A percentile compares a stretch with the other conserved stretches of the same genome.
Evolutionary conservation across 2,113 vertebrate species (phyloP).

Genomic region (Amblyopsis rosae): DNA sequence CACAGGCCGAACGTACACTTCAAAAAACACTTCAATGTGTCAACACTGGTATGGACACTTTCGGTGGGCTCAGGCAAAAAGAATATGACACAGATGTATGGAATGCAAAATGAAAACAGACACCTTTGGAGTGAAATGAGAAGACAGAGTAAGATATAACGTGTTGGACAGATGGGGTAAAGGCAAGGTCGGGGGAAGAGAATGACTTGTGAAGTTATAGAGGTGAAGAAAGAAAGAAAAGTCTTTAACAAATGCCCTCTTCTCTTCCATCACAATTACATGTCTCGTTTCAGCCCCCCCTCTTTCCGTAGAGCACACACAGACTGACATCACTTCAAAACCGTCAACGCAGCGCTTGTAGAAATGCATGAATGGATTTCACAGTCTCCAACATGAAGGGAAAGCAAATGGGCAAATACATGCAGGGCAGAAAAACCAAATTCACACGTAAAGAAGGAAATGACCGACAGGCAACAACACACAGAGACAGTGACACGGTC

Average conservation of each 20-base stretch:
- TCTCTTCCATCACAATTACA: conserved; percentile 8
- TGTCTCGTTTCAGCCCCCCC: conserved; percentile 49
- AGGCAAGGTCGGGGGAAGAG: conserved; percentile 41
- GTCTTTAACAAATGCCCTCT: conserved; percentile 36
- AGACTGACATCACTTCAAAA: conserved; percentile 36
- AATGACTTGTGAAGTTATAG: conserved; percentile 56
- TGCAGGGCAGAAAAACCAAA: conserved; percentile 22
- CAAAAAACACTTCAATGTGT: conserved; percentile 21
- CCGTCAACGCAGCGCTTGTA: conserved; percentile 52
- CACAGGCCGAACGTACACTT: background rate
- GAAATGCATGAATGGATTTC: conserved; percentile 29
- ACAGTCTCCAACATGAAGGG: conserved; percentile 19
- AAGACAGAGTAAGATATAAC: conserved; percentile 49
- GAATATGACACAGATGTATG: conserved; percentile 25
- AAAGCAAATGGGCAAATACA: conserved; percentile 34
- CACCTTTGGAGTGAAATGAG: conserved; percentile 36
- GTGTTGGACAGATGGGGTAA: conserved; percentile 55
- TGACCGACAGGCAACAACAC: conserved; percentile 14
- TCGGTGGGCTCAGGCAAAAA: conserved; percentile 20
- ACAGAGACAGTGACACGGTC: conserved; percentile 3
- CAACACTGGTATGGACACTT: conserved; percentile 21
- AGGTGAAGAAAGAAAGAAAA: conserved; percentile 41
- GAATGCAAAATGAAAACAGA: conserved; percentile 24
- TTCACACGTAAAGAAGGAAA: background rate
- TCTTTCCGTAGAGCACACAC: conserved; percentile 36